These are phyloP conservation scores for Pempheris klunzingeri DNA, from an alignment of 2,797 vertebrate species.

Conservation along the genomic window DNA sequence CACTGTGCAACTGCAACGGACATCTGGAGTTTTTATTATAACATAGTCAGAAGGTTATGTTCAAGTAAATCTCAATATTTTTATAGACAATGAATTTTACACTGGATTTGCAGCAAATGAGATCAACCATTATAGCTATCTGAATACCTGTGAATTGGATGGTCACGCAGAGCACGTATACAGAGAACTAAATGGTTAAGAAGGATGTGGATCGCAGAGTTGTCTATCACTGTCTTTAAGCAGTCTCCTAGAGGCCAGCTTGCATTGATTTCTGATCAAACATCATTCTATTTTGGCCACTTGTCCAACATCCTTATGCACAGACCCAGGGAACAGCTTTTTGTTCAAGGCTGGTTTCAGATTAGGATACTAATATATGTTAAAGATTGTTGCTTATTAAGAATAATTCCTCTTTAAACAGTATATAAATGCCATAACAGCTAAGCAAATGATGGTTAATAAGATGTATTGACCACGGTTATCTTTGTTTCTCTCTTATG, in stretches of 20 bases:
- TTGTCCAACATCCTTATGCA: slow-evolving; percentile 80
- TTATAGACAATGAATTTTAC: slow-evolving; percentile 93
- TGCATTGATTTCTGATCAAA: slow-evolving; percentile 78
- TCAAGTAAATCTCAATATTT: slow-evolving; percentile 92
- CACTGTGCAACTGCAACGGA: slow-evolving; percentile 87
- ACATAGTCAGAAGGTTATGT: slow-evolving; percentile 86
- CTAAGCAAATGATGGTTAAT: slow-evolving; percentile 80
- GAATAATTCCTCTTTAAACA: slow-evolving; percentile 84
- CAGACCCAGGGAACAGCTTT: slow-evolving; percentile 81
- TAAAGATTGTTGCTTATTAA: slow-evolving; percentile 83
- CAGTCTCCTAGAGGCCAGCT: slow-evolving; percentile 78
- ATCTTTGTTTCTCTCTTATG: slow-evolving; percentile 81
- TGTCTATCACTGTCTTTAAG: slow-evolving; percentile 86
- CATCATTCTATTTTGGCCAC: slow-evolving; percentile 80
- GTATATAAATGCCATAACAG: slow-evolving; percentile 86
- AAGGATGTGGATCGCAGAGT: slow-evolving; percentile 81
- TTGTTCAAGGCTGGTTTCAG: slow-evolving; percentile 79
- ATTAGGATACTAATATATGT: slow-evolving; percentile 86
- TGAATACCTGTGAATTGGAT: slow-evolving; percentile 87
- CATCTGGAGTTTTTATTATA: slow-evolving; percentile 87
- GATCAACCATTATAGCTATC: slow-evolving; percentile 84
- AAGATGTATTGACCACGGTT: slow-evolving; percentile 76
- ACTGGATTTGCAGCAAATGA: slow-evolving; percentile 87
- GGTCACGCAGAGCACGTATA: slow-evolving; percentile 71
- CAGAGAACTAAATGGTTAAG: slow-evolving; percentile 80